Conservation (phyloP, 2,888 invertebrate genomes). For the Phalera bucephala region DNA sequence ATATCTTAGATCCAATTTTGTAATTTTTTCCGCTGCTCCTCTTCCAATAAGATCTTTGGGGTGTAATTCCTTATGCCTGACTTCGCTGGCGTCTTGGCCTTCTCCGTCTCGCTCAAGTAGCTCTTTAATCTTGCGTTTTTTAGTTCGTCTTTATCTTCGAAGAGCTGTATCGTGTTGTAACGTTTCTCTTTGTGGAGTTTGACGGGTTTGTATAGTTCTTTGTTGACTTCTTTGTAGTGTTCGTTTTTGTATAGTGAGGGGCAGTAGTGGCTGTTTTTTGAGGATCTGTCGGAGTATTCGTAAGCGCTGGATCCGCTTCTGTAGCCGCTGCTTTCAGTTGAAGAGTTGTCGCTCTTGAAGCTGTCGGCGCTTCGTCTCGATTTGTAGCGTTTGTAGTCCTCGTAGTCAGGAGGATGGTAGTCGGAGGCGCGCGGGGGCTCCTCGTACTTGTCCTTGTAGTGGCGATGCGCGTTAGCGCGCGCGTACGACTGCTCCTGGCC, state of each 20-base stretch:
- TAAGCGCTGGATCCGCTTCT: conserved; percentile 72
- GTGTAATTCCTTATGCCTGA: conserved; percentile 88
- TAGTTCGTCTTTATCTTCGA: conserved; percentile 64
- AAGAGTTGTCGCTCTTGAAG: conserved; percentile 72
- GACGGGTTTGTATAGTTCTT: conserved; percentile 76
- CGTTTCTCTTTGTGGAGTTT: conserved; percentile 77
- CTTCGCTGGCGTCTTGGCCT: conserved; percentile 68
- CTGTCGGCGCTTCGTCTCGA: conserved; percentile 64
- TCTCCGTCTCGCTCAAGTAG: conserved; percentile 67
- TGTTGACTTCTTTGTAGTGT: conserved; percentile 74
- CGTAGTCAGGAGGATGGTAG: conserved; percentile 53
- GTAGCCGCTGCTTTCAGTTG: conserved; percentile 75
- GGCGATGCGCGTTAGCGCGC: conserved; percentile 60
- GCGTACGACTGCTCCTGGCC: conserved; percentile 76
- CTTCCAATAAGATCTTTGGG: conserved; percentile 86
- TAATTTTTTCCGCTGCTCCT: conserved; percentile 78
- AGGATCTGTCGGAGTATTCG: conserved; percentile 69
- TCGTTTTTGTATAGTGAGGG: conserved; percentile 78
- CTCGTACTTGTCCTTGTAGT: conserved; percentile 65
- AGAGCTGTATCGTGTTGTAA: conserved; percentile 65
- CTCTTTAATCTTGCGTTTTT: conserved; percentile 61
- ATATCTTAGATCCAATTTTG: conserved; percentile 86
- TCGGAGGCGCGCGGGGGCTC: conserved; percentile 49
- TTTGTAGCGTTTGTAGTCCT: conserved; percentile 64
- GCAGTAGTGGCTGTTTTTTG: conserved; percentile 69